Evolutionary conservation across 2,113 vertebrate genomes (phyloP).

Genomic region (Mobula birostris): DNA sequence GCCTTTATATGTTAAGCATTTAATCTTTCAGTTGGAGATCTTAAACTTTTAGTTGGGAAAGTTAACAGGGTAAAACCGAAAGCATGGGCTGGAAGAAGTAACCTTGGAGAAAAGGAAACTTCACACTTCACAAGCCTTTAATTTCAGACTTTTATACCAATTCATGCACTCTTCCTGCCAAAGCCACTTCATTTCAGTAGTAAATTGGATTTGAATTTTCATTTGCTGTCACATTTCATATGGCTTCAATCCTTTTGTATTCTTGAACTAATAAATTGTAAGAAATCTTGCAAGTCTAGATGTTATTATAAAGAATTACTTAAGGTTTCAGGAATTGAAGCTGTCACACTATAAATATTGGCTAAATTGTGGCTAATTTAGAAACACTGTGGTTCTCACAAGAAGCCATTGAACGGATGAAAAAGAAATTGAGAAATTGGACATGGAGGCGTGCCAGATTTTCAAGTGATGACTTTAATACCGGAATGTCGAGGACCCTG

Average conservation of each 20-base stretch:
- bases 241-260: neutral
- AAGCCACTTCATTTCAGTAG: too few relatives aligned
- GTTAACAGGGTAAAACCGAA: neutral
- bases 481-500: neutral
- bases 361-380: neutral
- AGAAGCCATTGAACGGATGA: neutral
- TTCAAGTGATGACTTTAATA: neutral
- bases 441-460: neutral
- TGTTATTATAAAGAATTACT: neutral
- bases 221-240: neutral
- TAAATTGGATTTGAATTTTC: neutral
- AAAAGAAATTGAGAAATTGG: neutral
- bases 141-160: neutral
- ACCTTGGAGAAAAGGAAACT: neutral
- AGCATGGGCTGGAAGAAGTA: neutral
- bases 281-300: neutral
- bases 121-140: neutral
- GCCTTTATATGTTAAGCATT: too few relatives aligned
- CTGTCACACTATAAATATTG: neutral
- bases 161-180: neutral
- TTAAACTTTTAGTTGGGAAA: too few relatives aligned
- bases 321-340: neutral
- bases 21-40: too few relatives aligned
- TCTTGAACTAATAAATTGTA: neutral
- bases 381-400: neutral